phyloP scores from a whole-genome alignment of 2,888 invertebrate species.

The Xanthorhoe designata region DNA sequence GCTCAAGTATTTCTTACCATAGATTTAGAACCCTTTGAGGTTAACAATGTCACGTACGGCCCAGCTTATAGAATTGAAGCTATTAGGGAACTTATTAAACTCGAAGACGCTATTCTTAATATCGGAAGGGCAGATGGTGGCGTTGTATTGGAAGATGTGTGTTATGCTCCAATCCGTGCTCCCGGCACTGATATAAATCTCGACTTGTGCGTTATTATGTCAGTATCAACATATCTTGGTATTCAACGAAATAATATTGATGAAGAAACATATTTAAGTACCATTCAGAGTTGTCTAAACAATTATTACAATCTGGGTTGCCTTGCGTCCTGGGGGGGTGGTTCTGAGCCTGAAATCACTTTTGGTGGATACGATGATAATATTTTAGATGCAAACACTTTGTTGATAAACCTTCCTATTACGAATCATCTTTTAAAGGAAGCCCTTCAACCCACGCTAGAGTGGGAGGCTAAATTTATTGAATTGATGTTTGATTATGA shows the following conservation, averaged over 20 bases:
- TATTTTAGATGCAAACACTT: conserved; percentile 75
- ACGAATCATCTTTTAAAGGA: conserved; percentile 88
- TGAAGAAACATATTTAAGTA: conserved; percentile 68
- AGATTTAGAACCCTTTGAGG: conserved; percentile 72
- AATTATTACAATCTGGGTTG: conserved; percentile 84
- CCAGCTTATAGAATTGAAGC: conserved; percentile 93
- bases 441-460: conserved; percentile 85
- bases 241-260: conserved; percentile 83
- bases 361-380: conserved; percentile 90
- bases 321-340: conserved; percentile 94
- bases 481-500: conserved; percentile 87
- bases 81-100: conserved; percentile 88
- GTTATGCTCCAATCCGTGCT: conserved; percentile 92
- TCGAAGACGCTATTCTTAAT: conserved; percentile 88
- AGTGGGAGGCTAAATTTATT: conserved; percentile 92
- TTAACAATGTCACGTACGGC: conserved; percentile 87
- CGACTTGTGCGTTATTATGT: conserved; percentile 91
- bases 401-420: conserved; percentile 92
- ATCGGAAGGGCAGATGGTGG: conserved; percentile 85
- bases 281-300: conserved; percentile 73
- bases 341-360: conserved; percentile 92
- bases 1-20: conserved; percentile 94
- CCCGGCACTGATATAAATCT: conserved; percentile 84
- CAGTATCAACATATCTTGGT: conserved; percentile 83
- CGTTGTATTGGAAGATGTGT: conserved; percentile 86